Conservation (phyloP, 1,140 invertebrate genomes). For the Elymnias hypermnestra region DNA sequence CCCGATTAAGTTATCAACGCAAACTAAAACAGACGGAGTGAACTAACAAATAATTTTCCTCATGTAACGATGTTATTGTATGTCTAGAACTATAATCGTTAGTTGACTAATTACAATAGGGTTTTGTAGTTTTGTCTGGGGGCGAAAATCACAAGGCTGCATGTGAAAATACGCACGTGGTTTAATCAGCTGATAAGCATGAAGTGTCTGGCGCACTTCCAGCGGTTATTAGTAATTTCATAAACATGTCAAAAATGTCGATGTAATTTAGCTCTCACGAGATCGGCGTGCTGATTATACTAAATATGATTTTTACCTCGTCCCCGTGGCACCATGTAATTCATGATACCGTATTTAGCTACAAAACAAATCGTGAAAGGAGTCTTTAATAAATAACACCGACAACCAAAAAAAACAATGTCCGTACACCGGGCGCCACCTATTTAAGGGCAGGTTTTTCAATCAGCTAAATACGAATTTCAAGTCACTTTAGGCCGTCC, state of each 20-base stretch:
- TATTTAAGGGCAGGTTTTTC: too few species aligned
- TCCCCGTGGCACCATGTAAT: too few species aligned
- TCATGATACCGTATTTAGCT: too few species aligned
- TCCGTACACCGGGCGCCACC: too few species aligned
- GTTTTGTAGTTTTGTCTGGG: slow-evolving; percentile 16
- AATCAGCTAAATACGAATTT: too few species aligned
- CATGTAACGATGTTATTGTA: slow-evolving; percentile 8
- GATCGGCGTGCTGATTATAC: too few species aligned
- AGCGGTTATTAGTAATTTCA: slow-evolving; percentile 28
- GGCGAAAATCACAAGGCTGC: slow-evolving; percentile 25
- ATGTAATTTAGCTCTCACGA: slow-evolving; percentile 8
- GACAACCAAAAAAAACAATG: too few species aligned
- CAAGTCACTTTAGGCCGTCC: too few species aligned
- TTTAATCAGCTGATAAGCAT: slow-evolving; percentile 44
- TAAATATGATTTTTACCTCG: too few species aligned
- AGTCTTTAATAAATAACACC: too few species aligned
- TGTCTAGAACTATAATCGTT: background rate
- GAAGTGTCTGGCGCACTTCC: slow-evolving; percentile 36
- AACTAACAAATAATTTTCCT: slow-evolving; percentile 12
- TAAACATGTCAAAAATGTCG: slow-evolving; percentile 26
- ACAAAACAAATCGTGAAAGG: too few species aligned
- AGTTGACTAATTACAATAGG: background rate
- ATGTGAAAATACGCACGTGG: slow-evolving; percentile 33
- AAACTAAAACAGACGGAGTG: slow-evolving; percentile 2
- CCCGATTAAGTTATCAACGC: slow-evolving; percentile 17